These are phyloP conservation scores for Ageneiosus marmoratus DNA, from an alignment of 2,113 vertebrate species.

Conservation along the genomic window DNA sequence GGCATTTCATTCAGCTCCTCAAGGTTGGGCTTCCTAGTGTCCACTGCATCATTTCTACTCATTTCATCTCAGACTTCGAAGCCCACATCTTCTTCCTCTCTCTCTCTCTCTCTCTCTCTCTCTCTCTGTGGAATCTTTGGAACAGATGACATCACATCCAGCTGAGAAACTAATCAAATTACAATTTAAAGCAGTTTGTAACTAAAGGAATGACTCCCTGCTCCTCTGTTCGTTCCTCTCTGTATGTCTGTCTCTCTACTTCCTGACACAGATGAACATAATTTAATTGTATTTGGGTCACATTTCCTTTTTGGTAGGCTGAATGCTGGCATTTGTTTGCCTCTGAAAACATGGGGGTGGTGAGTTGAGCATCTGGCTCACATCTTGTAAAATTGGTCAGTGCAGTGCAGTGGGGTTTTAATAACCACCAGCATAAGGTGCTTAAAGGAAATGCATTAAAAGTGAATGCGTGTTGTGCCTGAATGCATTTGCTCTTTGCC, in stretches of 20 bases:
- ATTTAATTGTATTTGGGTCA: slow-evolving; percentile 65
- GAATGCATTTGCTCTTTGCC: slow-evolving; percentile 21
- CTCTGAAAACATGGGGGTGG: slow-evolving; percentile 50
- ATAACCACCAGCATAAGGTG: slow-evolving; percentile 48
- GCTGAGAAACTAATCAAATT: slow-evolving; percentile 73
- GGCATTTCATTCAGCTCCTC: slow-evolving; percentile 58
- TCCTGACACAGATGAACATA: slow-evolving; percentile 62
- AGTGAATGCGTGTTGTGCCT: slow-evolving; percentile 32
- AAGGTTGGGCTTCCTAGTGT: slow-evolving; percentile 55
- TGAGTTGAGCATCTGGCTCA: slow-evolving; percentile 48
- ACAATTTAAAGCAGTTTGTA: slow-evolving; percentile 37
- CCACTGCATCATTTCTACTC: slow-evolving; percentile 46
- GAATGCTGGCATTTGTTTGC: slow-evolving; percentile 68
- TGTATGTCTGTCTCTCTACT: background rate
- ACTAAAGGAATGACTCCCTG: background rate
- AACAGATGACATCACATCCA: slow-evolving; percentile 75
- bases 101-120: slow-evolving; percentile 13
- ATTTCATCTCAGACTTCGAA: too few species aligned
- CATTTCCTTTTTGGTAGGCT: slow-evolving; percentile 63
- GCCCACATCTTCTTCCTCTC: background rate
- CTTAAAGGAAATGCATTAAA: slow-evolving; percentile 50
- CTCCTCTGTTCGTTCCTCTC: slow-evolving; percentile 28
- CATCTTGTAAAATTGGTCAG: slow-evolving; percentile 57
- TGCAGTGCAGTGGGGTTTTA: slow-evolving; percentile 39
- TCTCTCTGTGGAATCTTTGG: slow-evolving; percentile 51